Evolutionary conservation across 53 echinoderm and acorn worm species (phyloP), one percentile per base, ranked within the genome.

Genomic region (Echinometra lucunter): DNA sequence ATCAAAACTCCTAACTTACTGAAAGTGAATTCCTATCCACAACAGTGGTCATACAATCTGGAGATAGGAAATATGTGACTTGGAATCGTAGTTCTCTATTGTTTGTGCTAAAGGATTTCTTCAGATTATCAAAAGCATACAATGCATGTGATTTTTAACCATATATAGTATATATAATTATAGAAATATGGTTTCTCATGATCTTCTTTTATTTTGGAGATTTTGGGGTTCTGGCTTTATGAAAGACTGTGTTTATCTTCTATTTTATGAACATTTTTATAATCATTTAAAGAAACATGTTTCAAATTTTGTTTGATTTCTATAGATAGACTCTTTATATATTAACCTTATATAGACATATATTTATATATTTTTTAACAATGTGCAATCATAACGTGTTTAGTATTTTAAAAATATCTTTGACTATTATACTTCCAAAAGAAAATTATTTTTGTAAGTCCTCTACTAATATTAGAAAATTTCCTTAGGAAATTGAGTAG

Each of bases 361-460:
- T 38, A 75, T 75, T 30, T 75, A 75, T 75, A n/a, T n/a, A 75
- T 75, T 32, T 40, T 75, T 75, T 75, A 37, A 75, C 70, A 75
- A 75, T 75, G 75, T 75, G 75, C 75, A 75, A 75, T 75, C 35
- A 35, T 75, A 38, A 37, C 38, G 34, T 32, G 30, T 70, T n/a
- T 60, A 21, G 23, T 60, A 60, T 60, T 60, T 60, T 60, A 21
- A 4, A 23, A 60, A 60, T 5, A 60, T 5, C 2, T 60, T 19
- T 60, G 23, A 23, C 1, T 60, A 19, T 1, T 60, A 23, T 60
- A 60, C 60, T 60, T 60, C 60, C 23, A 23, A n/a, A 67, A 30
- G 67, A 27, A 3, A n/a, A 66, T n/a, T 63, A 66, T n/a, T 27
- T n/a, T 66, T 66, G 0, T 66, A 28, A 27, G 15, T 1, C 8